Evolutionary conservation across 2,113 vertebrate species (phyloP).

Genomic region (Brienomyrus brachyistius): DNA sequence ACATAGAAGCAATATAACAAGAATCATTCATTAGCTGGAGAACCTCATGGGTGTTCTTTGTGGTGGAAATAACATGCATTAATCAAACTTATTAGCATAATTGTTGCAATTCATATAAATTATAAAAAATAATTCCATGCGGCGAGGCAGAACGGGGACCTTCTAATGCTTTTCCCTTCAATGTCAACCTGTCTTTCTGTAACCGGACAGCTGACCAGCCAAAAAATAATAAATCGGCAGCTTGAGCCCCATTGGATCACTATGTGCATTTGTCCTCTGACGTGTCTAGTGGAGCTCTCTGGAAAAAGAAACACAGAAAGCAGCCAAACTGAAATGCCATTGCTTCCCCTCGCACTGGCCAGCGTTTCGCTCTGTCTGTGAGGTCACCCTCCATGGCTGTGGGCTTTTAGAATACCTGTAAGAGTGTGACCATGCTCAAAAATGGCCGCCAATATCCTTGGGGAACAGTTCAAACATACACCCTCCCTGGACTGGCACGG

Average conservation of each 20-base stretch:
- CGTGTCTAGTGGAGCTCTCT: not conserved
- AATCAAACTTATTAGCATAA: slow-evolving; percentile 2
- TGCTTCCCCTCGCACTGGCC: not conserved
- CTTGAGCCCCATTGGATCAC: not conserved
- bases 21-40: not conserved
- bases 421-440: not conserved
- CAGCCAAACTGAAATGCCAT: not conserved
- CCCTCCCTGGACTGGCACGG: not conserved
- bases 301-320: not conserved
- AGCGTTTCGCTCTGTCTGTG: not conserved
- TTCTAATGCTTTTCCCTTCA: not conserved
- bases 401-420: not conserved
- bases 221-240: not conserved
- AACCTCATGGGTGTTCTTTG: not conserved
- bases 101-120: not conserved
- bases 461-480: not conserved
- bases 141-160: not conserved
- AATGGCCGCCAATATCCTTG: not conserved
- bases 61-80: not conserved
- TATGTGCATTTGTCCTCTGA: not conserved
- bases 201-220: not conserved
- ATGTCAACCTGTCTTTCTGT: not conserved
- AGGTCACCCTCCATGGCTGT: not conserved
- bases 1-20: not conserved
- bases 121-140: not conserved